A percentile compares a stretch with the other conserved stretches of the same genome.
These are phyloP conservation scores for Eurystomus glaucurus DNA, from an alignment of 2,797 vertebrate species.

Conservation along the genomic window DNA sequence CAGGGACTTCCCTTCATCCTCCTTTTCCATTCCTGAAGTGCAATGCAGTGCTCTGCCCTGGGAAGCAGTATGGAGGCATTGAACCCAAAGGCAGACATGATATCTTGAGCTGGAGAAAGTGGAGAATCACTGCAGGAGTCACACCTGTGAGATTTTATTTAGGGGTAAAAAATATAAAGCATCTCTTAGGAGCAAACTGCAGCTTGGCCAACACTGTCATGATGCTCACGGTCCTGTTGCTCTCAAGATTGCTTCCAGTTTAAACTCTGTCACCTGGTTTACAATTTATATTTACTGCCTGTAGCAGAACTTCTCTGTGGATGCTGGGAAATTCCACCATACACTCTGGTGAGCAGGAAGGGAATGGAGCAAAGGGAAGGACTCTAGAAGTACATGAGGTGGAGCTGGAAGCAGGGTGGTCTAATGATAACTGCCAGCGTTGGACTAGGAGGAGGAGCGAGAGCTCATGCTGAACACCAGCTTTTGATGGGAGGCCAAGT, in stretches of 20 bases:
- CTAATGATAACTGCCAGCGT: neutral
- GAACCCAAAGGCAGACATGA: neutral
- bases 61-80: neutral
- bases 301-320: neutral
- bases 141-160: neutral
- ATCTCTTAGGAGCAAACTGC: neutral
- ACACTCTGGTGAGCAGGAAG: fast-evolving
- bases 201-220: neutral
- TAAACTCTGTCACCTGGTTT: neutral
- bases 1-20: neutral
- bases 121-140: neutral
- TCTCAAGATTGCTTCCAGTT: neutral
- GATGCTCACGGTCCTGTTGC: neutral
- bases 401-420: neutral
- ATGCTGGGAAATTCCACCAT: fast-evolving
- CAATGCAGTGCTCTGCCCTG: neutral
- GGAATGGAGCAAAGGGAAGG: neutral
- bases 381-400: neutral
- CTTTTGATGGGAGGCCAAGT: neutral
- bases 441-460: neutral
- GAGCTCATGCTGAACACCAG: neutral
- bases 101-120: neutral
- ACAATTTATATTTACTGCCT: neutral
- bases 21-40: neutral
- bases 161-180: neutral